Percentiles rank a stretch among this genome's conserved stretches.
Evolutionary conservation across 1,140 invertebrate genomes (phyloP).

Genomic region (Ips typographus): DNA sequence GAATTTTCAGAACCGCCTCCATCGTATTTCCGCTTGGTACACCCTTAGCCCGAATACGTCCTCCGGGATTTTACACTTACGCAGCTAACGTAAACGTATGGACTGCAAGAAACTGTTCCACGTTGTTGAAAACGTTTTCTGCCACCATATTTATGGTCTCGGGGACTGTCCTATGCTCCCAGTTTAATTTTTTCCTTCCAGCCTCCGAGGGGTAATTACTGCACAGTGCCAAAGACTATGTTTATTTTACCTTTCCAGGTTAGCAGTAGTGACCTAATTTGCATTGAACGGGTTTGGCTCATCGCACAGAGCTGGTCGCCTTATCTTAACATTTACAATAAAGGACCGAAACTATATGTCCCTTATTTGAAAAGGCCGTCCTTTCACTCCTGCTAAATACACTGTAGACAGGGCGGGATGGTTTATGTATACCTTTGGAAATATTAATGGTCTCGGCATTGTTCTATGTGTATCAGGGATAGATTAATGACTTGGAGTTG

Average conservation of each 20-base stretch:
- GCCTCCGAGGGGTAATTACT: too few relatives aligned
- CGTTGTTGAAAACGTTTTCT: too few relatives aligned
- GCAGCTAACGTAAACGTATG: constrained; percentile 1
- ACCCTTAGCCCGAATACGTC: not conserved
- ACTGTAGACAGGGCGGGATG: not conserved
- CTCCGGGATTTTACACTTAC: constrained; percentile 2
- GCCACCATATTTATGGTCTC: too few relatives aligned
- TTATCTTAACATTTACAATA: constrained; percentile 4
- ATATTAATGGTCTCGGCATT: constrained; percentile 1
- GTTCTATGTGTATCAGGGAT: not conserved
- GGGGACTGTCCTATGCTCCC: too few relatives aligned
- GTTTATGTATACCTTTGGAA: constrained; percentile 2
- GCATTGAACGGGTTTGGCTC: not conserved
- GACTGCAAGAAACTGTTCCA: not conserved
- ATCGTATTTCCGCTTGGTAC: not conserved
- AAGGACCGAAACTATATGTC: not conserved
- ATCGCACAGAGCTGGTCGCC: not conserved
- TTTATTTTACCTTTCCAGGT: too few relatives aligned
- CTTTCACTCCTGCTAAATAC: not conserved
- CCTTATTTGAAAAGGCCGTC: not conserved
- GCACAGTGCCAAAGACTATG: too few relatives aligned
- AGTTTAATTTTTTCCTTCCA: too few relatives aligned
- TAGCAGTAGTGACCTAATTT: not conserved
- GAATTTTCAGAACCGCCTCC: not conserved
- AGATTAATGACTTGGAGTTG: not conserved